These are phyloP conservation scores for Plutella xylostella DNA, from an alignment of 2,888 invertebrate genomes.

Conservation along the genomic window DNA sequence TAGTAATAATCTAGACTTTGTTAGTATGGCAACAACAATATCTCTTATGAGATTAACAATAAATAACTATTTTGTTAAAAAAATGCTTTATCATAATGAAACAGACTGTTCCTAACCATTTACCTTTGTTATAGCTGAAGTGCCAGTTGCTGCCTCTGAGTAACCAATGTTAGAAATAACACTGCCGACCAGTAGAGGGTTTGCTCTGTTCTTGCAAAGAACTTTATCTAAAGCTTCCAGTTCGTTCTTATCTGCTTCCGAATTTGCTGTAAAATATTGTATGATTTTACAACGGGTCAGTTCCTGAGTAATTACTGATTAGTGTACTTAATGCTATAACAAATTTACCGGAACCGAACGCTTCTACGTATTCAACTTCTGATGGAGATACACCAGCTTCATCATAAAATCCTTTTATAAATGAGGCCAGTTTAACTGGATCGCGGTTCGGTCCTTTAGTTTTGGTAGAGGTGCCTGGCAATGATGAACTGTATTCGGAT, in stretches of 20 bases:
- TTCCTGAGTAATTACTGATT: no score
- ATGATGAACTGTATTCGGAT: slow-evolving; percentile 74
- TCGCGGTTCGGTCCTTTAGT: slow-evolving; percentile 68
- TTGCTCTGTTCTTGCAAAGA: slow-evolving; percentile 53
- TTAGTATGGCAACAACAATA: no score
- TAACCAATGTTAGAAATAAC: slow-evolving; percentile 33
- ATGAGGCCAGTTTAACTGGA: slow-evolving; percentile 46
- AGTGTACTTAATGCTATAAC: no score
- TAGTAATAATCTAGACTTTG: no score
- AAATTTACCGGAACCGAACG: slow-evolving; percentile 80
- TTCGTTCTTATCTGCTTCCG: slow-evolving; percentile 24
- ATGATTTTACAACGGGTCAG: no score
- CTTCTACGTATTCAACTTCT: slow-evolving; percentile 83
- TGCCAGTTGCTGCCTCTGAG: slow-evolving; percentile 25
- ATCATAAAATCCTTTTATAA: slow-evolving; percentile 68
- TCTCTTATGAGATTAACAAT: no score
- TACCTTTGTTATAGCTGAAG: not conserved
- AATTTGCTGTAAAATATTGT: not conserved
- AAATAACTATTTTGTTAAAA: no score
- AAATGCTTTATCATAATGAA: no score
- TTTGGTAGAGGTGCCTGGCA: no score
- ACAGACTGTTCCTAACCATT: no score
- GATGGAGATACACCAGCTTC: slow-evolving; percentile 74
- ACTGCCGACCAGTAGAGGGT: slow-evolving; percentile 57
- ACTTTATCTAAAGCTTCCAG: slow-evolving; percentile 63